phyloP scores from a whole-genome alignment of 2,888 invertebrate genomes.

The Meta bourneti region DNA sequence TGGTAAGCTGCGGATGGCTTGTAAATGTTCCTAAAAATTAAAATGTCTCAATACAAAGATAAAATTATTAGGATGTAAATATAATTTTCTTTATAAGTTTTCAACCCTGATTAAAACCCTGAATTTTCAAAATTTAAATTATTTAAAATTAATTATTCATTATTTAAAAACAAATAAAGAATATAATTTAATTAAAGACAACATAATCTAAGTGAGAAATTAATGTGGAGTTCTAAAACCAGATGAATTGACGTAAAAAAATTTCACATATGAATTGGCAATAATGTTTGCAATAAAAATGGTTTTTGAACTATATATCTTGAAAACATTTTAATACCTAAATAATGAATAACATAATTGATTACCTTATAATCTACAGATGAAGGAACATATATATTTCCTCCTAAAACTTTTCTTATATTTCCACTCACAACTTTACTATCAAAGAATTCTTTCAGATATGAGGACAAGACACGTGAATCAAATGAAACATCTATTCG shows the following conservation, averaged over 20 bases:
- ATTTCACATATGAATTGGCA: no score
- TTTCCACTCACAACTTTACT: constrained; percentile 82
- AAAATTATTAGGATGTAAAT: not conserved
- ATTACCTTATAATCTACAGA: constrained; percentile 75
- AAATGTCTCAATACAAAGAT: not conserved
- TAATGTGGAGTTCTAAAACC: no score
- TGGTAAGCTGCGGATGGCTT: constrained; percentile 86
- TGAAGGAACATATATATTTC: constrained; percentile 60
- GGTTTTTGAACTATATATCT: no score
- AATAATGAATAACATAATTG: not conserved
- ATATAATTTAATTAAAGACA: no score
- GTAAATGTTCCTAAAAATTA: constrained; percentile 85
- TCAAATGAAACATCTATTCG: constrained; percentile 90
- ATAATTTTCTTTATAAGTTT: not conserved
- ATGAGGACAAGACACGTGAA: constrained; percentile 85
- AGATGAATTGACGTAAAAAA: no score
- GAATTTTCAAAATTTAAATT: no score
- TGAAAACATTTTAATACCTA: no score
- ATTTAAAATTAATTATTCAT: no score
- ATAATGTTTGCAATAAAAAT: no score
- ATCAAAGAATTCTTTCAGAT: constrained; percentile 85
- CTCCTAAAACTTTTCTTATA: constrained; percentile 54
- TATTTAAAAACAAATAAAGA: no score
- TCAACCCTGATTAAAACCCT: no score
- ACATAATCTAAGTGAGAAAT: no score